Conservation (phyloP, 2,113 vertebrate genomes). For the Gadus chalcogrammus region DNA sequence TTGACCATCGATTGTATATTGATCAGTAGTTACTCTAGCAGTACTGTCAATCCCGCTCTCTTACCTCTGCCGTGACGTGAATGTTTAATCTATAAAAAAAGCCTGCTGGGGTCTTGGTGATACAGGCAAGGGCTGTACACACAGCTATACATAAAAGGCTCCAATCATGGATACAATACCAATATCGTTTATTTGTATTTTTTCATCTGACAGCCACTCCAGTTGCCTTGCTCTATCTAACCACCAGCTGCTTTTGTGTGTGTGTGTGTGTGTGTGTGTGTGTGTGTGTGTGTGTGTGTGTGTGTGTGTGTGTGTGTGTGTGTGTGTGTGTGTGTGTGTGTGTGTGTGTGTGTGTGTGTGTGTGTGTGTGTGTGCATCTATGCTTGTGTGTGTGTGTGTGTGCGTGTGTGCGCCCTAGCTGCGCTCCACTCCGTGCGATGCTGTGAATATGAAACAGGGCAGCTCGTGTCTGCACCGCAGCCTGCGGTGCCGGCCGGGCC, state of each 20-base stretch:
- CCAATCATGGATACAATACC: no score
- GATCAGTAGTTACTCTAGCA: no score
- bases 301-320: conserved; percentile 9
- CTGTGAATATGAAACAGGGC: conserved; percentile 68
- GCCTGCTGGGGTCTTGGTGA: neutral
- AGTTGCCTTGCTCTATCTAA: neutral
- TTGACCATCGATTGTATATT: no score
- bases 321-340: no score
- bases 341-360: no score
- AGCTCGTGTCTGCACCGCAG: conserved; percentile 67
- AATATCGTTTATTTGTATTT: neutral
- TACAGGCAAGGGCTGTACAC: neutral
- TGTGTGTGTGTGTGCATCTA: neutral
- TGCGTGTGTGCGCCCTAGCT: conserved; percentile 29
- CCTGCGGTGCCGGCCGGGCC: conserved; percentile 46
- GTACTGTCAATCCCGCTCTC: no score
- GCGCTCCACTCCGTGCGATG: conserved; percentile 34
- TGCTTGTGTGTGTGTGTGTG: neutral
- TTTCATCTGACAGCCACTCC: neutral
- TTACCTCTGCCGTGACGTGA: no score
- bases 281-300: neutral
- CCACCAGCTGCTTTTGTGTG: conserved; percentile 1
- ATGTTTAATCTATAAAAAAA: no score
- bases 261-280: neutral
- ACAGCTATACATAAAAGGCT: no score